These are phyloP conservation scores for Anseranas semipalmata DNA, from an alignment of 2,113 vertebrate genomes.

Conservation along the genomic window DNA sequence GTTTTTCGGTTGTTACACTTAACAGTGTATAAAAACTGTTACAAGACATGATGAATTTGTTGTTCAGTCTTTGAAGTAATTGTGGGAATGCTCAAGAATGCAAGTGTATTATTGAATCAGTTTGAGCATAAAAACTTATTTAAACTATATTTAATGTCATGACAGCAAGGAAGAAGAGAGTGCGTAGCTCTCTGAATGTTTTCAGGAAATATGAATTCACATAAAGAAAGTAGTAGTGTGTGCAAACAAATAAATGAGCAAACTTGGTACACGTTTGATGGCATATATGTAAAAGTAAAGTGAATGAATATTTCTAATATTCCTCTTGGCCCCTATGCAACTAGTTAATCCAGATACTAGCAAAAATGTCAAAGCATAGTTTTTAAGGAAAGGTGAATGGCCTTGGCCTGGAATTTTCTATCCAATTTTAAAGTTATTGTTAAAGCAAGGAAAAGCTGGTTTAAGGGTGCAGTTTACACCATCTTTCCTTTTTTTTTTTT, in stretches of 20 bases:
- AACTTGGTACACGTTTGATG: neutral
- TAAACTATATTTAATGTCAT: constrained; percentile 5
- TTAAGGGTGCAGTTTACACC: neutral
- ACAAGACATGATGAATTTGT: neutral
- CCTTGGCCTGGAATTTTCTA: neutral
- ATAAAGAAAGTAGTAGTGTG: neutral
- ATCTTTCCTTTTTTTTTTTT: constrained; percentile 38
- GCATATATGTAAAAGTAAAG: neutral
- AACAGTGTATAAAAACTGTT: neutral
- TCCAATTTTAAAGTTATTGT: neutral
- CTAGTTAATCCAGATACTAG: neutral
- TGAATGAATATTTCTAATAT: neutral
- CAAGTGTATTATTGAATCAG: neutral
- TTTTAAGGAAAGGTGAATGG: neutral
- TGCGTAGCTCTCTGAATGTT: neutral
- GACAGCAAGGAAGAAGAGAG: neutral
- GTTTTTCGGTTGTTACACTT: neutral
- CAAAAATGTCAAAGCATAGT: neutral
- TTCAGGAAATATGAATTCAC: constrained; percentile 17
- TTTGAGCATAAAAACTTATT: neutral
- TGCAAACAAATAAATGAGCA: neutral
- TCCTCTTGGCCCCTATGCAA: neutral
- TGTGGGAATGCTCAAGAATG: neutral
- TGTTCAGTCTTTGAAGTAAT: neutral
- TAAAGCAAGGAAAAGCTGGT: constrained; percentile 4